Percentiles rank a stretch among this genome's conserved stretches.
These are phyloP conservation scores for Hoplodrina blanda DNA, from an alignment of 2,888 invertebrate genomes.

Conservation along the genomic window DNA sequence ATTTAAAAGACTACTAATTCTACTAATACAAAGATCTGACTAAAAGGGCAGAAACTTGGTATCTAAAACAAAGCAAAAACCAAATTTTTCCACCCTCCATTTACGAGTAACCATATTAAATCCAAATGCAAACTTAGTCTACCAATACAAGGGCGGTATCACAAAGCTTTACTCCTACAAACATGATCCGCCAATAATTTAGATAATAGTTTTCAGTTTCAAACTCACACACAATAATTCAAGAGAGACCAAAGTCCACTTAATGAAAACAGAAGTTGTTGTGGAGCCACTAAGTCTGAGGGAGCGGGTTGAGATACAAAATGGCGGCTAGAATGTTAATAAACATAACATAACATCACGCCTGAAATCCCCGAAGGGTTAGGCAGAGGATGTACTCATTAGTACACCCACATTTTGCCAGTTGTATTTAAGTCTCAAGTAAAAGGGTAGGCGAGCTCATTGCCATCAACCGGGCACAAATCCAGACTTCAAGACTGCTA, in stretches of 20 bases:
- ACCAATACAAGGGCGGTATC: background rate
- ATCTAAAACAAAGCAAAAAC: background rate
- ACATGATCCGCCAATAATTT: conserved; percentile 56
- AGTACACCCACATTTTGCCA: too few species aligned
- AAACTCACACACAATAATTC: conserved; percentile 62
- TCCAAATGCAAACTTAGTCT: background rate
- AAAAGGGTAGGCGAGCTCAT: too few species aligned
- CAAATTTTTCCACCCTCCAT: background rate
- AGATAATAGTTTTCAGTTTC: conserved; percentile 58
- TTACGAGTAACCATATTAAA: background rate
- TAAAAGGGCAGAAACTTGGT: too few species aligned
- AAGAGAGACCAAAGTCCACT: conserved; percentile 55
- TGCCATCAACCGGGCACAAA: too few species aligned
- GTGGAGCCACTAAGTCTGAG: conserved; percentile 13
- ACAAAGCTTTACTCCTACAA: conserved; percentile 20
- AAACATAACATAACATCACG: too few species aligned
- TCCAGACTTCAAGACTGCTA: too few species aligned
- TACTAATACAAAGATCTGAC: too few species aligned
- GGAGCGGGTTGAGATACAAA: background rate
- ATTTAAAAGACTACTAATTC: too few species aligned
- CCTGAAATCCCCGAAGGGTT: too few species aligned
- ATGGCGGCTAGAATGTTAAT: background rate
- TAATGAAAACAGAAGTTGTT: conserved; percentile 61
- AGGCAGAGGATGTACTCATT: too few species aligned
- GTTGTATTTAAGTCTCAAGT: too few species aligned